phyloP scores from a whole-genome alignment of 2,888 invertebrate species.

The Bhutanitis thaidina region DNA sequence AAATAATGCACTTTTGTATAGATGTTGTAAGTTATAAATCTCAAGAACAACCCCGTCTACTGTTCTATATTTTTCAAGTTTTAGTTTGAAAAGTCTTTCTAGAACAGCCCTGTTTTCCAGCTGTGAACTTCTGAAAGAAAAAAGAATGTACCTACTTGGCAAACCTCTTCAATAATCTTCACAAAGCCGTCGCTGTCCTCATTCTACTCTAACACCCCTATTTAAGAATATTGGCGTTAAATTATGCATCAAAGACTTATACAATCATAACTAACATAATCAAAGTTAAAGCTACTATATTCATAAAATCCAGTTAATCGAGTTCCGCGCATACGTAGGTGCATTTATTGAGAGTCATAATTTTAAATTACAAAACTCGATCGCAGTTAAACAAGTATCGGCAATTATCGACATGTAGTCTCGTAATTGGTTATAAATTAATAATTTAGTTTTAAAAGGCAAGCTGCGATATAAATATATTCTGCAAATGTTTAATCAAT shows the following conservation, averaged over 20 bases:
- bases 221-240: neutral
- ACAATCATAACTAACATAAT: neutral
- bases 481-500: constrained; percentile 3
- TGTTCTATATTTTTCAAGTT: no score
- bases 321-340: constrained; percentile 9
- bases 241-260: neutral
- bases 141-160: no score
- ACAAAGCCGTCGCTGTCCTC: no score
- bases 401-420: constrained; percentile 15
- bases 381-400: constrained; percentile 20
- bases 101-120: no score
- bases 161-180: no score
- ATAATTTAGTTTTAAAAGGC: constrained; percentile 10
- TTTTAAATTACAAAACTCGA: constrained; percentile 20
- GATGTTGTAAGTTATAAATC: no score
- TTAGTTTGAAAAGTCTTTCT: no score
- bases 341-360: constrained; percentile 7
- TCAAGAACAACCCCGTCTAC: no score
- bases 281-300: neutral
- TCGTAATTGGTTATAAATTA: constrained; percentile 20
- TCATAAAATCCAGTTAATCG: constrained; percentile 7
- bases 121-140: no score
- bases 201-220: no score
- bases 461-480: neutral
- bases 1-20: no score